Base-by-base conservation (phyloP, 2,113 vertebrate species). In the Caretta caretta region DNA sequence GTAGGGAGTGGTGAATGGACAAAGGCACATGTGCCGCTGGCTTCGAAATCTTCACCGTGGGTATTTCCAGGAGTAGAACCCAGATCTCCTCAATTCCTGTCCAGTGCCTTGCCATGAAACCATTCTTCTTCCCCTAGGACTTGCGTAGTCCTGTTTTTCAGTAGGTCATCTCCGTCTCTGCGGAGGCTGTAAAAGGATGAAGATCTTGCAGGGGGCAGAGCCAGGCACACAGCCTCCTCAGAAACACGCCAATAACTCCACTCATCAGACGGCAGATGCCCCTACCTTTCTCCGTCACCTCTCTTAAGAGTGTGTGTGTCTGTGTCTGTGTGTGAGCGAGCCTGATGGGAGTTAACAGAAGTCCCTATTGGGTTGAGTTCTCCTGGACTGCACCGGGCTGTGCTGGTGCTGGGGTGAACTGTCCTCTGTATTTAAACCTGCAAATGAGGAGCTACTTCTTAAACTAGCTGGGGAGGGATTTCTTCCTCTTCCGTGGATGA, bases 221-320 rank as follows among this genome's bases (percentile, higher is more conserved):
- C 35, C 0, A 5, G 69, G 17, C 31, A 1, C 3, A 19, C 22
- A 8, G 4, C 49, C 69, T 42, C 56, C 56, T 57, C 25, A 9
- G 14, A 22, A 10, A 75, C n/a, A 25, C 2, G 2, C n/a, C 65
- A 29, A 7, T 17, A 27, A 13, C 3, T 8, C 54, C 54, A 19
- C 38, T 42, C 51, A 29, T 1, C 0, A 11, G 50, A 12, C 27
- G 5, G 38, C 48, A 42, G 69, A 54, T 25, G 5, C 0, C 0
- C 4, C 24, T 57, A 38, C 6, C 1, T 6, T 14, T 1, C 35
- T 38, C 83, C 0, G 1, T 72, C 2, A 0, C 56, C 89, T 65
- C 13, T 48, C 42, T 3, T 0, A 48, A 29, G 29, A 7, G 57
- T 3, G 0, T 3, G 0, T 3, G 35, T 1, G 1, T 13, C 10